A percentile compares a stretch with the other conserved stretches of the same genome.
Evolutionary conservation across 2,797 vertebrate genomes (phyloP).

Genomic region (Muraenolepis orangiensis): DNA sequence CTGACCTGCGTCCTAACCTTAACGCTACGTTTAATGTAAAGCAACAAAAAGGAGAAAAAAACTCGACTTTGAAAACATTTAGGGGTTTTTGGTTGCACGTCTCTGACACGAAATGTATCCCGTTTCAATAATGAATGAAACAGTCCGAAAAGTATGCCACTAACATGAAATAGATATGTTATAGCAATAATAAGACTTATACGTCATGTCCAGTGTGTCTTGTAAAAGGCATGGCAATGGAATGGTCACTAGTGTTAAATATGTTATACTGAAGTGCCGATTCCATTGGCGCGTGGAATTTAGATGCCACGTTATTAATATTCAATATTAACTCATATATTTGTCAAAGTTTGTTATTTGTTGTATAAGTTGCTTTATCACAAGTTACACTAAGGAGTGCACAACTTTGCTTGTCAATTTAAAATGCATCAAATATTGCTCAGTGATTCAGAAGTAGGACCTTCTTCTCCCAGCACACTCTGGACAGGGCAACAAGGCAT

Average conservation of each 20-base stretch:
- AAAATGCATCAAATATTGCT: not conserved
- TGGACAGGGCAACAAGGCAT: slow-evolving; percentile 57
- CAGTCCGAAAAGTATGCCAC: slow-evolving; percentile 39
- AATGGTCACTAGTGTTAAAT: too few species aligned
- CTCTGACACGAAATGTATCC: not conserved
- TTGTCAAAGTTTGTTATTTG: not conserved
- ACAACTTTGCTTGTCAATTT: not conserved
- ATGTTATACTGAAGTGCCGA: not conserved
- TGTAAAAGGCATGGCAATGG: not conserved
- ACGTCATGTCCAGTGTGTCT: slow-evolving; percentile 34
- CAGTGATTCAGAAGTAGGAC: not conserved
- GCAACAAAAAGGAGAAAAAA: not conserved
- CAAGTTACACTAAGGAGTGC: not conserved
- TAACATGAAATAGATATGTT: slow-evolving; percentile 39
- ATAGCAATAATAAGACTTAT: slow-evolving; percentile 27
- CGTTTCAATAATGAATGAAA: slow-evolving; percentile 34
- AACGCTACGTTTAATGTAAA: not conserved
- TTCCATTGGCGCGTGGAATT: not conserved
- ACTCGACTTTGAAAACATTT: not conserved
- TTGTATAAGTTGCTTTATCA: not conserved
- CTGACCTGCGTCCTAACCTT: not conserved
- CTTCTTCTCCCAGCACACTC: slow-evolving; percentile 26
- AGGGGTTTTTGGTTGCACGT: not conserved
- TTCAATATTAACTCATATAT: not conserved
- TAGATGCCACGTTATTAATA: not conserved